A percentile compares a stretch with the other conserved stretches of the same genome.
phyloP scores from a whole-genome alignment of 2,113 vertebrate species.

The Hyla sarda region DNA sequence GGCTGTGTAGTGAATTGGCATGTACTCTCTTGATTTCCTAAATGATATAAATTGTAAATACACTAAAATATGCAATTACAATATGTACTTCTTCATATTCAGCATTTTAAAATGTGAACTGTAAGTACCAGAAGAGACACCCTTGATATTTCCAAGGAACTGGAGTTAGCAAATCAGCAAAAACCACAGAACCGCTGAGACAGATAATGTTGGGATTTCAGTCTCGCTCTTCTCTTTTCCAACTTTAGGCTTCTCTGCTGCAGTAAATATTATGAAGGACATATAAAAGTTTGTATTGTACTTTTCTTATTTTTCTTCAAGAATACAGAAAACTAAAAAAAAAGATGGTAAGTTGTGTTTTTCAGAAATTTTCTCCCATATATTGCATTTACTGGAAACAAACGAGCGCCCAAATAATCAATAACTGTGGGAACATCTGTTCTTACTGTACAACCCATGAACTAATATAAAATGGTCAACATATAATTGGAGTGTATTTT shows the following conservation, averaged over 20 bases:
- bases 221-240: neutral
- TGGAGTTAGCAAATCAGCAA: neutral
- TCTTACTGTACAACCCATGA: slow-evolving; percentile 5
- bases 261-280: slow-evolving; percentile 8
- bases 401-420: neutral
- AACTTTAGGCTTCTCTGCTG: slow-evolving; percentile 1
- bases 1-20: neutral
- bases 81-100: neutral
- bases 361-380: neutral
- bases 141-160: neutral
- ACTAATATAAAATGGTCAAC: slow-evolving; percentile 12
- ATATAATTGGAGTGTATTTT: slow-evolving; percentile 1
- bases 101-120: neutral
- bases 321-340: neutral
- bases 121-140: neutral
- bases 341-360: neutral
- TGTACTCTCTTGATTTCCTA: neutral
- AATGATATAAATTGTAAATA: neutral
- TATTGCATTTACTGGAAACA: slow-evolving; percentile 11
- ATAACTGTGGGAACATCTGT: slow-evolving; percentile 20
- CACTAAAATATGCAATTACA: too few species aligned
- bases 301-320: neutral
- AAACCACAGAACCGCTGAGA: neutral
- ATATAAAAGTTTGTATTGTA: slow-evolving; percentile 17
- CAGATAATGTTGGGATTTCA: slow-evolving; percentile 12